Conservation (phyloP, 37 sponge, comb jelly and placozoan species). For the Haliclona indistincta region DNA sequence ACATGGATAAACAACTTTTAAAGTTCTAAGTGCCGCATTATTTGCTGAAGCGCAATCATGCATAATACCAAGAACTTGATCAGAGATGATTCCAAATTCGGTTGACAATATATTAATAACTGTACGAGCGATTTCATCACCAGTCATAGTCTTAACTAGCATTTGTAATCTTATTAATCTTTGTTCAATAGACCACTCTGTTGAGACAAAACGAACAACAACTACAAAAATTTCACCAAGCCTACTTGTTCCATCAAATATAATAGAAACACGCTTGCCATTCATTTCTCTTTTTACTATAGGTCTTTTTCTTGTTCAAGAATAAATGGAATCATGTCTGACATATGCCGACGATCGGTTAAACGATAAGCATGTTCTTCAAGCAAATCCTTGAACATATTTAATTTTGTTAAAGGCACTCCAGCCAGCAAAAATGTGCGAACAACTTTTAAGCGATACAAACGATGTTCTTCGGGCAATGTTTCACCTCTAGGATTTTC, state of each 20-base stretch:
- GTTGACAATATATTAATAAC: too few relatives aligned
- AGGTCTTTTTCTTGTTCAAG: constrained; percentile 20
- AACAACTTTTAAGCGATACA: constrained; percentile 33
- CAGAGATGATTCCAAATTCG: too few relatives aligned
- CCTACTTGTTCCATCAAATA: constrained; percentile 12
- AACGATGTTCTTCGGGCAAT: constrained; percentile 18
- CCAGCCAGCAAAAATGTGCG: constrained; percentile 26
- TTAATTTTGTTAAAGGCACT: constrained; percentile 23
- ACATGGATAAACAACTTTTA: constrained; percentile 29
- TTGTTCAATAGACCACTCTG: too few relatives aligned
- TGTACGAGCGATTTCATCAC: too few relatives aligned
- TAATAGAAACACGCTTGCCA: constrained; percentile 19
- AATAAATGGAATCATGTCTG: constrained; percentile 38
- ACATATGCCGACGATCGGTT: constrained; percentile 14
- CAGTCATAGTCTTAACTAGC: too few relatives aligned
- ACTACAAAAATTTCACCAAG: background rate
- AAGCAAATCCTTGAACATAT: constrained; percentile 7
- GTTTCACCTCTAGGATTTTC: constrained; percentile 29
- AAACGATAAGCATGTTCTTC: constrained; percentile 29
- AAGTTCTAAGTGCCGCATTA: constrained; percentile 20
- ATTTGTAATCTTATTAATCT: too few relatives aligned
- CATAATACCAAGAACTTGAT: too few relatives aligned
- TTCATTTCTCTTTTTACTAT: background rate
- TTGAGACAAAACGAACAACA: too few relatives aligned
- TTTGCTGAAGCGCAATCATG: too few relatives aligned